Conservation (phyloP, 2,888 invertebrate species). For the Apamea monoglypha region DNA sequence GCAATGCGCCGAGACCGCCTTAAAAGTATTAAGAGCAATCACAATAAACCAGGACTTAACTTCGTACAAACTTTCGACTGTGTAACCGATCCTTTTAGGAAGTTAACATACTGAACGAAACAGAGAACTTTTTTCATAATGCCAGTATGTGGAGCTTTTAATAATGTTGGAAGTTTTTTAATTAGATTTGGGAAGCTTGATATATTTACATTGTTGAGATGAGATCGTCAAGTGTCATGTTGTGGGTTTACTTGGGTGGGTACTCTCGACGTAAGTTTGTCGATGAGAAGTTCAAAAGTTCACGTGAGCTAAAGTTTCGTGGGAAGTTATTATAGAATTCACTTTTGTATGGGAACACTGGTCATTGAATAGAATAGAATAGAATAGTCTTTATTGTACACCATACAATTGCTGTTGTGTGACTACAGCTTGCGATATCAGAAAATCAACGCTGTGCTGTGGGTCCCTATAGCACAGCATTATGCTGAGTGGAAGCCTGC, state of each 20-base stretch:
- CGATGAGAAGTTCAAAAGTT: background rate
- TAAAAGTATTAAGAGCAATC: slow-evolving; percentile 82
- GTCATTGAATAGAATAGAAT: too few relatives aligned
- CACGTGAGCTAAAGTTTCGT: background rate
- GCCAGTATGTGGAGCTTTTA: slow-evolving; percentile 65
- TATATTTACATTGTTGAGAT: slow-evolving; percentile 38
- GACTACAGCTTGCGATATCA: background rate
- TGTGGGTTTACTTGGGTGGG: slow-evolving; percentile 4
- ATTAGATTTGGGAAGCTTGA: slow-evolving; percentile 58
- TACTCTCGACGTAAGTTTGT: slow-evolving; percentile 21
- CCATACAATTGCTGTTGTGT: too few relatives aligned
- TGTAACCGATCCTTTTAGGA: slow-evolving; percentile 65
- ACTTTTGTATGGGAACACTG: background rate
- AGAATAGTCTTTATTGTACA: too few relatives aligned
- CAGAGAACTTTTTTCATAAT: slow-evolving; percentile 68
- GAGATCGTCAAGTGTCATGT: slow-evolving; percentile 30
- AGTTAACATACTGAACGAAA: slow-evolving; percentile 63
- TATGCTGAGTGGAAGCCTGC: too few relatives aligned
- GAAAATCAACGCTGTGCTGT: too few relatives aligned
- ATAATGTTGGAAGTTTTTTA: slow-evolving; percentile 65
- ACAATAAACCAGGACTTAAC: slow-evolving; percentile 80
- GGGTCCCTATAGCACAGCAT: too few relatives aligned
- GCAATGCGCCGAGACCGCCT: slow-evolving; percentile 79
- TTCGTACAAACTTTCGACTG: slow-evolving; percentile 66
- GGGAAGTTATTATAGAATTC: background rate